Percentiles rank a stretch among this genome's conserved stretches.
Conservation (phyloP, 2,113 vertebrate species). For the Melanostigma gelatinosum region DNA sequence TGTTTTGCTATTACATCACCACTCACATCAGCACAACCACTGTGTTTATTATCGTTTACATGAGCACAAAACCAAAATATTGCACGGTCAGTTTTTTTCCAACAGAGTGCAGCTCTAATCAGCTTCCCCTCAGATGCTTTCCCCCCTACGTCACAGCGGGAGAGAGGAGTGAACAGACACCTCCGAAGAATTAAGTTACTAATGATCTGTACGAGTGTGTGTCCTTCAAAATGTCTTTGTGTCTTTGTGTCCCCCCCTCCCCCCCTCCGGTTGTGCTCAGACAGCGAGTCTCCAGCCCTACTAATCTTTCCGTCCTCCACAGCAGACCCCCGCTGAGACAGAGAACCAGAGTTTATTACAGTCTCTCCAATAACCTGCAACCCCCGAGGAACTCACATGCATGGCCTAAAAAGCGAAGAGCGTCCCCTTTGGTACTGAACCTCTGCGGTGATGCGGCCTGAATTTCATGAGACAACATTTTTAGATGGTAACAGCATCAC, state of each 20-base stretch:
- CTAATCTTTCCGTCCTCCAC: constrained; percentile 75
- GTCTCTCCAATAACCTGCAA: constrained; percentile 68
- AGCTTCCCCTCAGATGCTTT: constrained; percentile 17
- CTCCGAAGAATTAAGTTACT: constrained; percentile 69
- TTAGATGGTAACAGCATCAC: background rate
- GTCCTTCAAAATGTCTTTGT: constrained; percentile 71
- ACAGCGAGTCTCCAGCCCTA: constrained; percentile 72
- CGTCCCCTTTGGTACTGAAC: constrained; percentile 14
- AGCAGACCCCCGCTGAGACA: constrained; percentile 73
- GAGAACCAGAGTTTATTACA: constrained; percentile 76
- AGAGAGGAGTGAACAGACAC: constrained; percentile 19
- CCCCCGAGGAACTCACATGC: constrained; percentile 60
- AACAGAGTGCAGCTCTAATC: background rate
- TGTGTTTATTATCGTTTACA: background rate
- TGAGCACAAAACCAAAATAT: background rate
- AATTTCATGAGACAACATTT: background rate
- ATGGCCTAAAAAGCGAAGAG: constrained; percentile 34
- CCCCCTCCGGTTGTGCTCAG: constrained; percentile 59
- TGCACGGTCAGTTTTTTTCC: background rate
- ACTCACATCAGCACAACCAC: background rate
- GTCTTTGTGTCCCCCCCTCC: constrained; percentile 37
- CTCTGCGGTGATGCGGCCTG: constrained; percentile 10
- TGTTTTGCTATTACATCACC: too few species aligned
- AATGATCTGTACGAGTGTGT: constrained; percentile 52
- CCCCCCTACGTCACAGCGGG: constrained; percentile 10